phyloP scores from a whole-genome alignment of 2,888 invertebrate genomes.

The Himalopsyche kuldschensis region DNA sequence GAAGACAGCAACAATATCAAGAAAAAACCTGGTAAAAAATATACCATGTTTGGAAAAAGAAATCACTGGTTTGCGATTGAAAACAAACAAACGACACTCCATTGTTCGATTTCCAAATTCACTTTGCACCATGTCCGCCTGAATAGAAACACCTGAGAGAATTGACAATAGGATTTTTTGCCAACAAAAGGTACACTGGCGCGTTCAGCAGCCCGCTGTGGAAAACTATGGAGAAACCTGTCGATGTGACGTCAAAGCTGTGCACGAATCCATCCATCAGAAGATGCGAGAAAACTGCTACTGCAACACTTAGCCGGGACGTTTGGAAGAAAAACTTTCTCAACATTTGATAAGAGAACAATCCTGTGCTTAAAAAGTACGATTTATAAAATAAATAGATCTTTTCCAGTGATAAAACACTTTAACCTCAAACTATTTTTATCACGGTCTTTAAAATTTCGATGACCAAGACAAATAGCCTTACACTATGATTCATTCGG shows the following conservation, averaged over 20 bases:
- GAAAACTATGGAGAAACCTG: background rate
- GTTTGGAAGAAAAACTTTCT: background rate
- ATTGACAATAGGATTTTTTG: background rate
- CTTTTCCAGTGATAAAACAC: too few species aligned
- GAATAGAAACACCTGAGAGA: background rate
- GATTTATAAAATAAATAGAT: too few species aligned
- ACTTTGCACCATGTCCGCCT: background rate
- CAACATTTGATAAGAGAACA: too few species aligned
- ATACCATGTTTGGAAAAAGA: too few species aligned
- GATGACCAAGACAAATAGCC: background rate
- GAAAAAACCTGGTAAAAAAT: too few species aligned
- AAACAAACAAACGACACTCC: background rate
- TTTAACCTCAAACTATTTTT: too few species aligned
- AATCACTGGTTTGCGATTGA: background rate
- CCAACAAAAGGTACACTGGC: background rate
- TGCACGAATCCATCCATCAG: background rate
- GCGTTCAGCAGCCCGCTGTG: background rate
- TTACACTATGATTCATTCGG: background rate
- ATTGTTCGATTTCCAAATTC: background rate
- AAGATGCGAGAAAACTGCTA: background rate
- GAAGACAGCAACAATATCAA: too few species aligned
- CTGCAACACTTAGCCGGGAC: background rate
- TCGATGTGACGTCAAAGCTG: background rate
- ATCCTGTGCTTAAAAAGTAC: too few species aligned
- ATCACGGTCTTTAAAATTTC: background rate